These are phyloP conservation scores for Neoaliturus tenellus DNA, from an alignment of 2,888 invertebrate genomes.

Conservation along the genomic window DNA sequence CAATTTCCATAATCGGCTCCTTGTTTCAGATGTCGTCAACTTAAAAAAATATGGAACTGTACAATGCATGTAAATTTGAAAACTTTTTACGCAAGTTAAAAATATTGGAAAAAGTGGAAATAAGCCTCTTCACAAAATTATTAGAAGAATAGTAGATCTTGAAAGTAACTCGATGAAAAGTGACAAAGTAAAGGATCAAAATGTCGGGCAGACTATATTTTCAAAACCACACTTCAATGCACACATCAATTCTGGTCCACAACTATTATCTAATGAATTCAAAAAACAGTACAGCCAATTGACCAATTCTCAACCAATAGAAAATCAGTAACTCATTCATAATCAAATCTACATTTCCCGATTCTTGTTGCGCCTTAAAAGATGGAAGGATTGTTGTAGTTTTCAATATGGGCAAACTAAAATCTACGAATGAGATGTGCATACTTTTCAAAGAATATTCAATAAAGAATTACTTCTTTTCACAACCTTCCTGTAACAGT, in stretches of 20 bases:
- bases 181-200: background rate
- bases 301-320: no score
- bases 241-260: no score
- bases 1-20: conserved; percentile 33
- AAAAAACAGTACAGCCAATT: background rate
- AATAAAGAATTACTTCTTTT: background rate
- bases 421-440: background rate
- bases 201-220: background rate
- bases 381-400: background rate
- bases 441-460: background rate
- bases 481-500: background rate
- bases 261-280: background rate
- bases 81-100: background rate
- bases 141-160: background rate
- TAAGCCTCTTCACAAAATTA: background rate
- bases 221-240: background rate
- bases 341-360: background rate
- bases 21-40: background rate
- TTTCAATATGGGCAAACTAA: background rate
- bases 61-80: conserved; percentile 19
- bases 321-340: background rate
- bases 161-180: no score
- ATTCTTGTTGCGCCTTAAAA: background rate
- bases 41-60: background rate
- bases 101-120: background rate